Conservation (phyloP, 2,797 vertebrate genomes). For the Streptopelia turtur region DNA sequence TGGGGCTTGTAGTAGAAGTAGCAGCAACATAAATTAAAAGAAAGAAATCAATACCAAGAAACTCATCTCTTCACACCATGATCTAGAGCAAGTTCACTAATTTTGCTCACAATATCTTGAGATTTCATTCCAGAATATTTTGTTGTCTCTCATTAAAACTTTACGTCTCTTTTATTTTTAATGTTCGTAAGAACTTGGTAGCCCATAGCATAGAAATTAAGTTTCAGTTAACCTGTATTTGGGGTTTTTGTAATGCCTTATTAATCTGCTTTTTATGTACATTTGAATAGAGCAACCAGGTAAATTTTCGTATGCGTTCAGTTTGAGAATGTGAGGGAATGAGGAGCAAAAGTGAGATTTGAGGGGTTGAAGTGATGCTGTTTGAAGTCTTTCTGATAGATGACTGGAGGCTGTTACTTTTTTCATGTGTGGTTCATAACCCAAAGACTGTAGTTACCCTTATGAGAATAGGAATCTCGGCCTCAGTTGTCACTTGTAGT, state of each 20-base stretch:
- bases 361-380: fast-evolving
- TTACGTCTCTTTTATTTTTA: not conserved
- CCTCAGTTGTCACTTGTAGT: not conserved
- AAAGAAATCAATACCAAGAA: not conserved
- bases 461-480: not conserved
- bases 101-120: not conserved
- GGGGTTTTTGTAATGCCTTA: not conserved
- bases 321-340: not conserved
- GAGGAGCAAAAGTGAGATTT: not conserved
- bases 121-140: not conserved
- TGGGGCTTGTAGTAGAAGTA: not conserved
- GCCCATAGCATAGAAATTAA: not conserved
- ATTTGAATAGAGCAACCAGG: not conserved
- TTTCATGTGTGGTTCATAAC: not conserved
- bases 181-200: not conserved
- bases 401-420: not conserved
- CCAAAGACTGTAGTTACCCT: not conserved
- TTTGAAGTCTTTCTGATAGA: not conserved
- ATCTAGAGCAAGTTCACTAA: not conserved
- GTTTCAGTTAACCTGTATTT: not conserved
- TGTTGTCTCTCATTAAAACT: not conserved
- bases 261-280: not conserved
- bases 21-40: not conserved
- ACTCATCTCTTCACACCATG: not conserved
- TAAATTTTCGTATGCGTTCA: not conserved